Evolutionary conservation across 2,888 invertebrate genomes (phyloP), one percentile per base, ranked within the genome.

Genomic region (Apodemia duryi): DNA sequence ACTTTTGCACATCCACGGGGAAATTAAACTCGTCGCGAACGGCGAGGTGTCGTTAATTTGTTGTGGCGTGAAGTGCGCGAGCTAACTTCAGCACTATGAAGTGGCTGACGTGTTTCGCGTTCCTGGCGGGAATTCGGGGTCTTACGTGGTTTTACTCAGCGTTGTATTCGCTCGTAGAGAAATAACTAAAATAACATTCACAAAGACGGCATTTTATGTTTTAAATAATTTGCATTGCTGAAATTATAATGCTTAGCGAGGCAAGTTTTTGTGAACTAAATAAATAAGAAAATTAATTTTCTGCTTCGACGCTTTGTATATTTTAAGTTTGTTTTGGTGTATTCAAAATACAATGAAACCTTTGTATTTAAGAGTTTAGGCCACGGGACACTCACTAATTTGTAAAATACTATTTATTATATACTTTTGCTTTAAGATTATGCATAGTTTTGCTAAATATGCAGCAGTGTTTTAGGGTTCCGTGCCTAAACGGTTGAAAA

Each of bases 1-100:
- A 32, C 2, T 2, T 32, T 32, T 32, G 81, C 72, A 73, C 77
- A 78, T 79, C 88, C 87, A 77, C 72, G 83, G 90, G 90, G 90
- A 90, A 90, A 90, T 90, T 86, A 86, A 88, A 88, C 84, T 83
- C 79, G 75, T 74, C 73, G 79, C 74, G 73, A 74, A 73, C 76
- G 75, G 75, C 72, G 81, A 79, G 77, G 78, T 78, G 83, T 78
- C 79, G 79, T 83, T 88, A 88, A 89, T 88, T 84, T 83, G 85
- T 85, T 85, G 82, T 82, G 84, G 81, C 83, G 74, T 75, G 57
- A 60, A 57, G 28, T 60, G 60, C 52, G 10, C n/a, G 49, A 65
- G 63, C 60, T 63, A 60, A 62, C 62, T 63, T 67, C 63, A 61
- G 63, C 43, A 63, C 61, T 51, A 10, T 63, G 21, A 64, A 65